Conservation (phyloP, 1,140 invertebrate genomes). For the Trichoplusia ni region DNA sequence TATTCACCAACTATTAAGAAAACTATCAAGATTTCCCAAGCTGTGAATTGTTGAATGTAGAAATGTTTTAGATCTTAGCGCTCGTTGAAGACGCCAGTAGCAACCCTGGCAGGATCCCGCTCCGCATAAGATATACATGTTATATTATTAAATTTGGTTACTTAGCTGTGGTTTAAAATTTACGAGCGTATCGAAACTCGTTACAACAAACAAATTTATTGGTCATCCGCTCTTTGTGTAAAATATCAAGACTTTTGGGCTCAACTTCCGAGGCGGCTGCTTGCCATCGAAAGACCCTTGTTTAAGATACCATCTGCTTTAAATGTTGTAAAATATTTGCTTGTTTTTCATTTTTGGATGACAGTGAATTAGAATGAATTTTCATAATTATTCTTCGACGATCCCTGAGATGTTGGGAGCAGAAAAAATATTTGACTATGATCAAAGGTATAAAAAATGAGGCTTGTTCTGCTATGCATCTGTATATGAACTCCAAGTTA, state of each 20-base stretch:
- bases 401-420: too few relatives aligned
- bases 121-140: conserved; percentile 33
- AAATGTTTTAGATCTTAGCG: too few relatives aligned
- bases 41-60: too few relatives aligned
- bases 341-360: background rate
- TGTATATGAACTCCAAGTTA: too few relatives aligned
- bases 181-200: conserved; percentile 27
- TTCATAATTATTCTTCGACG: too few relatives aligned
- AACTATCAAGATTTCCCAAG: too few relatives aligned
- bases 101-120: conserved; percentile 9
- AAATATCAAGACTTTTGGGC: conserved; percentile 23
- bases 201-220: conserved; percentile 26
- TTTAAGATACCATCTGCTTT: conserved; percentile 3
- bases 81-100: background rate
- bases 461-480: too few relatives aligned
- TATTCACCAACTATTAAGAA: too few relatives aligned
- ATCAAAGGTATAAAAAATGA: too few relatives aligned
- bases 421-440: too few relatives aligned
- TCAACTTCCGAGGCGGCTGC: background rate
- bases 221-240: conserved; percentile 16
- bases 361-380: conserved; percentile 2
- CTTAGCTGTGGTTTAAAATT: conserved; percentile 34
- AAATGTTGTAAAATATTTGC: background rate
- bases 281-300: conserved; percentile 7
- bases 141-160: conserved; percentile 39